Percentiles rank a stretch among this genome's conserved stretches.
Conservation (phyloP, 2,888 invertebrate species). For the Orchesella flavescens region DNA sequence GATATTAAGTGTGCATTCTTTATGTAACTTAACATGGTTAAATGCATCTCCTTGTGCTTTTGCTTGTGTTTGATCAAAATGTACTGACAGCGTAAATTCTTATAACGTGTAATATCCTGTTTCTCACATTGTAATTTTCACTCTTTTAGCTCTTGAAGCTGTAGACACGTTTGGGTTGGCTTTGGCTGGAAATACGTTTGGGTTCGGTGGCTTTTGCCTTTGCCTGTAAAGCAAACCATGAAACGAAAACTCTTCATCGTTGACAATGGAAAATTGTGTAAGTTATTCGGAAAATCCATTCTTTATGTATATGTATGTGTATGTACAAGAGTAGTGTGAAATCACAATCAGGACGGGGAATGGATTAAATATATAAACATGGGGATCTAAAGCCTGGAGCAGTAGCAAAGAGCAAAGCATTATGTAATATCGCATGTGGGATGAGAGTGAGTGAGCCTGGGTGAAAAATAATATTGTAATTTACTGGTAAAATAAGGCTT, state of each 20-base stretch:
- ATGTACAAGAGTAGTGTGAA: background rate
- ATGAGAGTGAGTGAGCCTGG: too few species aligned
- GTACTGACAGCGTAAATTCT: background rate
- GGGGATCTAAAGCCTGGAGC: background rate
- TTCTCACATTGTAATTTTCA: constrained; percentile 22
- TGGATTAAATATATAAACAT: background rate
- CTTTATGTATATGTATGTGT: too few species aligned
- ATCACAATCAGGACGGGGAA: background rate
- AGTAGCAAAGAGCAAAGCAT: too few species aligned
- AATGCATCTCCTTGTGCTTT: background rate
- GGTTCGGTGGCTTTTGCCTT: too few species aligned
- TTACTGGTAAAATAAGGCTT: background rate
- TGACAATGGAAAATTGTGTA: too few species aligned
- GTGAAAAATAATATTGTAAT: background rate
- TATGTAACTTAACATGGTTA: constrained; percentile 26
- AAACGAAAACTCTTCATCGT: too few species aligned
- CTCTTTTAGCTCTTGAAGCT: background rate
- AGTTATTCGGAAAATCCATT: too few species aligned
- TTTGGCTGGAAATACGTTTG: background rate
- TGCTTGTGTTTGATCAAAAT: too few species aligned
- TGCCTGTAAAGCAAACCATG: too few species aligned
- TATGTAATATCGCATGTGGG: too few species aligned
- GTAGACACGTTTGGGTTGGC: background rate
- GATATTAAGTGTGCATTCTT: constrained; percentile 20
- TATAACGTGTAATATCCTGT: background rate